Base-by-base conservation (phyloP, 2,113 vertebrate genomes). In the Neofelis nebulosa region DNA sequence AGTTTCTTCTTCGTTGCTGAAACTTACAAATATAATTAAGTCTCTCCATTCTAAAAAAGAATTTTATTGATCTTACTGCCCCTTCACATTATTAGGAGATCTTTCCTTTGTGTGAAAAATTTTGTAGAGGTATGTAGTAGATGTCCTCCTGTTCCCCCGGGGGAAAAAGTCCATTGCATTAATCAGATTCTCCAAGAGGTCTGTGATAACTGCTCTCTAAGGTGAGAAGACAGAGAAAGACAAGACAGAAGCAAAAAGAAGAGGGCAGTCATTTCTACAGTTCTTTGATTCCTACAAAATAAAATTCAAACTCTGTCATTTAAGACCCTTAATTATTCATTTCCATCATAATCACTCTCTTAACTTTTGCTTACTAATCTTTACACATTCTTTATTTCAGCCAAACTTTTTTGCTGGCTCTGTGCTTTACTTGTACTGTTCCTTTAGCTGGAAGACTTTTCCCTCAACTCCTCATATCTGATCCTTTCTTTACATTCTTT, bases 11-110 rank as follows among this genome's bases (percentile, higher is more conserved):
- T 97, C 8, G 61, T 94, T 31, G 74, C 3, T 27, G 19, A 90
- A 87, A 93, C 15, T 33, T 87, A 81, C n/a, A 86, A 89, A 61
- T 95, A 83, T 23, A 5, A 95, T 87, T 78, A 41, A 68, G 21
- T 94, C 31, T 88, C 41, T 89, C n/a, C 55, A 79, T 74, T 94
- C 68, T 76, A 50, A 96, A 93, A 82, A 50, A 94, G 8, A 95
- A 92, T 41, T 91, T 87, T 94, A 4, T 84, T 90, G n/a, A 38
- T 91, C 55, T 92, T 94, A 41, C n/a, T 86, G 50, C 25, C 2
- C 11, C 7, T 85, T 80, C 25, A 89, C 19, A 68, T 95, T 91
- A 91, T 89, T 92, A 69, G 83, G 33, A 83, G 71, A 57, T n/a
- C 33, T 18, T 85, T 95, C 84, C 23, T 95, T 85, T 33, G 41